These are phyloP conservation scores for Metellina segmentata DNA, from an alignment of 2,888 invertebrate species.

Conservation along the genomic window DNA sequence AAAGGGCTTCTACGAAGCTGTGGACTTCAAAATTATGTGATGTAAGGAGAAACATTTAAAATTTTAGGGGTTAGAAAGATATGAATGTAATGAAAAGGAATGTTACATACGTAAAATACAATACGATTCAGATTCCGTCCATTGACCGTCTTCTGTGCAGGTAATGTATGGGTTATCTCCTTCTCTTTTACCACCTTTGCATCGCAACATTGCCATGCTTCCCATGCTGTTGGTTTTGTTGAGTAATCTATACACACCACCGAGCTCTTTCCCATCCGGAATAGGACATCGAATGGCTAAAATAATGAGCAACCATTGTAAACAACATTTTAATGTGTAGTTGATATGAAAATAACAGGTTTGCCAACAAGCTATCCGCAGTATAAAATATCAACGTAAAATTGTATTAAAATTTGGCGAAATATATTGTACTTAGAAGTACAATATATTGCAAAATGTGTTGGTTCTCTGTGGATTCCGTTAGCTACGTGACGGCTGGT, in stretches of 20 bases:
- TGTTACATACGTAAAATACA: conserved; percentile 62
- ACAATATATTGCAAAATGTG: too few relatives aligned
- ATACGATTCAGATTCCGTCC: conserved; percentile 59
- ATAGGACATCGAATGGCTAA: conserved; percentile 63
- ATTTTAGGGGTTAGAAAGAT: too few relatives aligned
- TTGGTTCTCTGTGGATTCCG: too few relatives aligned
- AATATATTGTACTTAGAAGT: too few relatives aligned
- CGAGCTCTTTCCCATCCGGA: conserved; percentile 49
- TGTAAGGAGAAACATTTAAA: too few relatives aligned
- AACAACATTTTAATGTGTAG: too few relatives aligned
- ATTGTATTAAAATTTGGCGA: too few relatives aligned
- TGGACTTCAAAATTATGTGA: background rate
- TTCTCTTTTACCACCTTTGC: conserved; percentile 59
- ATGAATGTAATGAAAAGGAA: background rate
- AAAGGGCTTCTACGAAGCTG: background rate
- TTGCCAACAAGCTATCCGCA: too few relatives aligned
- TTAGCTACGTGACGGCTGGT: too few relatives aligned
- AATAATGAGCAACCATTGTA: background rate
- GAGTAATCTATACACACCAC: conserved; percentile 60
- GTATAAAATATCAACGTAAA: too few relatives aligned
- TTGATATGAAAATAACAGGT: too few relatives aligned
- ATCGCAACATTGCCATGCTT: conserved; percentile 63
- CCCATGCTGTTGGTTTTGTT: conserved; percentile 70
- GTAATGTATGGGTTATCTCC: conserved; percentile 68
- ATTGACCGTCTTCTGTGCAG: conserved; percentile 63